Evolutionary conservation across 2,888 invertebrate genomes (phyloP).

Genomic region (Drosophila phalerata): DNA sequence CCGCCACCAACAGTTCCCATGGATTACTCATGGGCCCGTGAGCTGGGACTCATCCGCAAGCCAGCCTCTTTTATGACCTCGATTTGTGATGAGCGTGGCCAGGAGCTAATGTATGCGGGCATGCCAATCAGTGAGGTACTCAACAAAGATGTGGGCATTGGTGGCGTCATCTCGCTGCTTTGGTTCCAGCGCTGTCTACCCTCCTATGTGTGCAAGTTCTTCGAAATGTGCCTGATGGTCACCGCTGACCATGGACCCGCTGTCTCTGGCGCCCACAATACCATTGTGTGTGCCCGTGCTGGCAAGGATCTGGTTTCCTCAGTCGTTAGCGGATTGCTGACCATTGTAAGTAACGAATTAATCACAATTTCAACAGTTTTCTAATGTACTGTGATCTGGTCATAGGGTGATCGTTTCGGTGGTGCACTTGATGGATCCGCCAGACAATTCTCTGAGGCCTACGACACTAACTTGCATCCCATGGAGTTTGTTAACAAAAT

Average conservation of each 20-base stretch:
- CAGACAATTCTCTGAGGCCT: slow-evolving; percentile 97
- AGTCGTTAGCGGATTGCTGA: slow-evolving; percentile 97
- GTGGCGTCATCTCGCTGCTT: slow-evolving; percentile 97
- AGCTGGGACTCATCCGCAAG: slow-evolving; percentile 98
- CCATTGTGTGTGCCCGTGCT: slow-evolving; percentile 98
- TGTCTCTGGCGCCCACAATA: slow-evolving; percentile 99
- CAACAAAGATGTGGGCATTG: slow-evolving; percentile 97
- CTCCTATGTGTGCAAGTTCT: slow-evolving; percentile 97
- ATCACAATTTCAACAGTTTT: background rate
- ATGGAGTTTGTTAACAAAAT: slow-evolving; percentile 99
- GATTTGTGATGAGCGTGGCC: slow-evolving; percentile 99
- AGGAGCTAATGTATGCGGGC: slow-evolving; percentile 98
- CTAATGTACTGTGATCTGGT: background rate
- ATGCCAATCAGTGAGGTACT: slow-evolving; percentile 95
- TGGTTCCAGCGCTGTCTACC: slow-evolving; percentile 99
- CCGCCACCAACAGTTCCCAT: slow-evolving; percentile 99
- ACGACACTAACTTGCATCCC: slow-evolving; percentile 96
- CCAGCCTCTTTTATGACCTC: slow-evolving; percentile 99
- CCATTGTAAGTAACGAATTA: slow-evolving; percentile 91
- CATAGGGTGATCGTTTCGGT: slow-evolving; percentile 98
- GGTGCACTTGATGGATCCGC: slow-evolving; percentile 99
- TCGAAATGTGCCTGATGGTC: slow-evolving; percentile 99
- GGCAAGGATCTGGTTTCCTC: slow-evolving; percentile 99
- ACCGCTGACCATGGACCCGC: slow-evolving; percentile 99
- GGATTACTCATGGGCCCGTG: slow-evolving; percentile 99